Evolutionary conservation across 2,888 invertebrate species (phyloP).

Genomic region (Sussaba pulchella): DNA sequence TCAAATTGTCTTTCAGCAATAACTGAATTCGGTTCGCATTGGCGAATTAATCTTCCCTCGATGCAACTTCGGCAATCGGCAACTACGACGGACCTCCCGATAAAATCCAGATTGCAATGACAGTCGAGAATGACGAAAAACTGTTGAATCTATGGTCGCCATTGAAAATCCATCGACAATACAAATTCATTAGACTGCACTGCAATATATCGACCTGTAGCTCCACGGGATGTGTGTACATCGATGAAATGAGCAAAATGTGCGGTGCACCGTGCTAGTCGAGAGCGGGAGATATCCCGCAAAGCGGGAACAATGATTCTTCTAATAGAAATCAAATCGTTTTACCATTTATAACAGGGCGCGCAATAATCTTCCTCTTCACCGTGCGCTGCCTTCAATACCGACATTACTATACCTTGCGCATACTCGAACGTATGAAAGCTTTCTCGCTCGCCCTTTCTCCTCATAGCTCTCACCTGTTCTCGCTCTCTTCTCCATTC

Average conservation of each 20-base stretch:
- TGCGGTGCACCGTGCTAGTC: not conserved
- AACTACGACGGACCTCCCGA: not conserved
- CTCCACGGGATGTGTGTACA: not conserved
- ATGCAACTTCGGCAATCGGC: no score
- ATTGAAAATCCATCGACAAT: not conserved
- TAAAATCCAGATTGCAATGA: not conserved
- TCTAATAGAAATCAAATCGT: slow-evolving; percentile 83
- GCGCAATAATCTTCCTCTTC: slow-evolving; percentile 34
- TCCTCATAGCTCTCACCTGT: slow-evolving; percentile 41
- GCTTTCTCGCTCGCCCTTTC: slow-evolving; percentile 60
- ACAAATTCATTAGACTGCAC: slow-evolving; percentile 14
- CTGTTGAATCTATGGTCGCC: not conserved
- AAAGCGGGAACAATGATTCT: slow-evolving; percentile 79
- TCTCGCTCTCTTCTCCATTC: slow-evolving; percentile 24
- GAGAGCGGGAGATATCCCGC: slow-evolving; percentile 71
- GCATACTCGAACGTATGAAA: slow-evolving; percentile 53
- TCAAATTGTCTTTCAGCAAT: no score
- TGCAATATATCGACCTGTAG: not conserved
- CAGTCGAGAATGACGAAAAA: not conserved
- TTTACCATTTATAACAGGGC: slow-evolving; percentile 77
- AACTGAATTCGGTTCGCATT: no score
- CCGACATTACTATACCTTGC: slow-evolving; percentile 43
- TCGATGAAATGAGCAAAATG: not conserved
- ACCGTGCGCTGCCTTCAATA: slow-evolving; percentile 20
- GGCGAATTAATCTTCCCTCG: no score